These are phyloP conservation scores for Nomada goodeniana DNA, from an alignment of 2,888 invertebrate species.

Conservation along the genomic window DNA sequence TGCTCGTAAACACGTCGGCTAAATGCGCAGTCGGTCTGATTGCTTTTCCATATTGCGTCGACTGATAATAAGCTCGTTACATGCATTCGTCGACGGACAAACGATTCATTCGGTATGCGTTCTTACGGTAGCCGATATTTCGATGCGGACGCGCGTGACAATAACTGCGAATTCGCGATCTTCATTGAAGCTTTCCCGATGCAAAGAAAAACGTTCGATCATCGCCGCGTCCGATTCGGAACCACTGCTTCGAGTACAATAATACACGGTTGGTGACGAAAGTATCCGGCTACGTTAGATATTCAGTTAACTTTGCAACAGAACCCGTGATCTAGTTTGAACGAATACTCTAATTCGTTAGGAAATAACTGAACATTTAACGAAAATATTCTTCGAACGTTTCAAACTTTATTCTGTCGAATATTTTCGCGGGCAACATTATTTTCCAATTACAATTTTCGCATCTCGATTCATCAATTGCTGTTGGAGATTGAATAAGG, in stretches of 20 bases:
- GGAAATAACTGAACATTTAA: too few relatives aligned
- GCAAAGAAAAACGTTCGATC: neutral
- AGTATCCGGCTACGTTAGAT: too few relatives aligned
- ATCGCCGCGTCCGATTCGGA: neutral
- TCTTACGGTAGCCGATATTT: conserved; percentile 30
- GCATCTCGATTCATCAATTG: too few relatives aligned
- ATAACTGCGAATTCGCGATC: conserved; percentile 2
- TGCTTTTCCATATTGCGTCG: conserved; percentile 44
- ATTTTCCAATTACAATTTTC: too few relatives aligned
- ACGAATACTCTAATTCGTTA: too few relatives aligned
- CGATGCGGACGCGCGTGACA: conserved; percentile 3
- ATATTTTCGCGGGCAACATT: too few relatives aligned
- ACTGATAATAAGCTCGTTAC: conserved; percentile 59
- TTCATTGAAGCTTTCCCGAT: neutral
- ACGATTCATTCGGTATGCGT: conserved; percentile 39
- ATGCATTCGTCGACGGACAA: conserved; percentile 36
- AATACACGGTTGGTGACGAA: too few relatives aligned
- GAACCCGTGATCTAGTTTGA: too few relatives aligned
- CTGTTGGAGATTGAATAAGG: too few relatives aligned
- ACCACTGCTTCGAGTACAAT: neutral
- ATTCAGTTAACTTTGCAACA: too few relatives aligned
- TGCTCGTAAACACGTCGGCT: conserved; percentile 17
- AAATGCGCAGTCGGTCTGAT: conserved; percentile 34
- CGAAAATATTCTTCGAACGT: too few relatives aligned
- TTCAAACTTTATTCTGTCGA: too few relatives aligned